These are phyloP conservation scores for Drosophila setifemur DNA, from an alignment of 1,140 invertebrate genomes.

Conservation along the genomic window DNA sequence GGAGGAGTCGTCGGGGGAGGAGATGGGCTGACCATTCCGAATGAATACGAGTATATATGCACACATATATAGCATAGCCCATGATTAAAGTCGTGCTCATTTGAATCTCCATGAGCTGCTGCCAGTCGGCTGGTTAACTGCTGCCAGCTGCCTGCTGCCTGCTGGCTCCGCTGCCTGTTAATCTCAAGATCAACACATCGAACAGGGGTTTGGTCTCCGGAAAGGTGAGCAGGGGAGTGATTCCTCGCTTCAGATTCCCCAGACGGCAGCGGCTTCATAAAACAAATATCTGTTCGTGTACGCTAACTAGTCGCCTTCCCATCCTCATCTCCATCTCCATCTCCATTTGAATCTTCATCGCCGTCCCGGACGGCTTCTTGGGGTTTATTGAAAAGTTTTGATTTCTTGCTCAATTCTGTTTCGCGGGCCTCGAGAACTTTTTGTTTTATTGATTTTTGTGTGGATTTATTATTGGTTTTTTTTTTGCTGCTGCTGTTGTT, in stretches of 20 bases:
- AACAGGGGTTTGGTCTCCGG: slow-evolving; percentile 9
- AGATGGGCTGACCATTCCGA: slow-evolving; percentile 37
- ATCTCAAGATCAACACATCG: slow-evolving; percentile 79
- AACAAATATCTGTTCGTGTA: slow-evolving; percentile 73
- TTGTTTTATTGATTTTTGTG: slow-evolving; percentile 69
- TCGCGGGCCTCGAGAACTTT: slow-evolving; percentile 46
- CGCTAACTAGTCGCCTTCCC: slow-evolving; percentile 67
- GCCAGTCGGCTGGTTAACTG: slow-evolving; percentile 23
- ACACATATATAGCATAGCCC: slow-evolving; percentile 35
- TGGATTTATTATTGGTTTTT: too few species aligned
- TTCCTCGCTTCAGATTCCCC: slow-evolving; percentile 4
- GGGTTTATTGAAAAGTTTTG: slow-evolving; percentile 46
- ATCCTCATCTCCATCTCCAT: slow-evolving; percentile 28
- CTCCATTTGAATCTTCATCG: slow-evolving; percentile 25
- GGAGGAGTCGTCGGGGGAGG: slow-evolving; percentile 23
- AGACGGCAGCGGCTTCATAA: slow-evolving; percentile 66
- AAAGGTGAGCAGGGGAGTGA: slow-evolving; percentile 38
- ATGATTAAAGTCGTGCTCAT: slow-evolving; percentile 71
- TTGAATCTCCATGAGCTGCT: slow-evolving; percentile 69
- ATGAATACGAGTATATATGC: slow-evolving; percentile 3
- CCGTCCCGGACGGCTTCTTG: slow-evolving; percentile 7
- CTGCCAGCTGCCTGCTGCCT: slow-evolving; percentile 36
- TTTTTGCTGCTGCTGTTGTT: neutral
- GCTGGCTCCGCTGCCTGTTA: slow-evolving; percentile 64
- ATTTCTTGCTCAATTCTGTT: slow-evolving; percentile 66